These are phyloP conservation scores for Ceuthmochares aereus DNA, from an alignment of 2,113 vertebrate genomes.

Conservation along the genomic window DNA sequence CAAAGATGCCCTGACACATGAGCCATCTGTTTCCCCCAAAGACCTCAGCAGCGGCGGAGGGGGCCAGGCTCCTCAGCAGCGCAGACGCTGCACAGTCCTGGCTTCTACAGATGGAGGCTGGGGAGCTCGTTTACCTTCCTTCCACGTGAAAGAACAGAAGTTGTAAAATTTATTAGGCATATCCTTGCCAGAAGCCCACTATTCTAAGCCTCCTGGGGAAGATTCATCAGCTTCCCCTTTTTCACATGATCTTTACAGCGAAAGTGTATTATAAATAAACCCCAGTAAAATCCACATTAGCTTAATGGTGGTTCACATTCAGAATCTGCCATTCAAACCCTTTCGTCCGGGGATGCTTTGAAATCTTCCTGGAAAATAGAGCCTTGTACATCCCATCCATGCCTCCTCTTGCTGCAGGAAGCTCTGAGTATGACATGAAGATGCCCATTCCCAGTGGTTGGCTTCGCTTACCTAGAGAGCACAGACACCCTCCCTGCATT, in stretches of 20 bases:
- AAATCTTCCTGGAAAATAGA: not conserved
- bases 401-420: not conserved
- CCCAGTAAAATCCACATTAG: not conserved
- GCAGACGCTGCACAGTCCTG: not conserved
- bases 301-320: accelerated
- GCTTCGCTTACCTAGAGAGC: not conserved
- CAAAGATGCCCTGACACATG: not conserved
- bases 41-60: not conserved
- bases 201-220: not conserved
- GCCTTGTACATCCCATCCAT: not conserved
- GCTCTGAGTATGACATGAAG: accelerated
- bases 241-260: not conserved
- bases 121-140: not conserved
- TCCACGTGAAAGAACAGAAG: not conserved
- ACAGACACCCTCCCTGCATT: not conserved
- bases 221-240: not conserved
- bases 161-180: not conserved
- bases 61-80: not conserved
- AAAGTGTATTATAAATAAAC: accelerated
- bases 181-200: not conserved
- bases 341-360: not conserved
- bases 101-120: not conserved
- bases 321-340: not conserved
- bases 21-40: not conserved
- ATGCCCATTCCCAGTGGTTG: no score